Conservation (phyloP, 2,113 vertebrate genomes). For the Oreotragus oreotragus region DNA sequence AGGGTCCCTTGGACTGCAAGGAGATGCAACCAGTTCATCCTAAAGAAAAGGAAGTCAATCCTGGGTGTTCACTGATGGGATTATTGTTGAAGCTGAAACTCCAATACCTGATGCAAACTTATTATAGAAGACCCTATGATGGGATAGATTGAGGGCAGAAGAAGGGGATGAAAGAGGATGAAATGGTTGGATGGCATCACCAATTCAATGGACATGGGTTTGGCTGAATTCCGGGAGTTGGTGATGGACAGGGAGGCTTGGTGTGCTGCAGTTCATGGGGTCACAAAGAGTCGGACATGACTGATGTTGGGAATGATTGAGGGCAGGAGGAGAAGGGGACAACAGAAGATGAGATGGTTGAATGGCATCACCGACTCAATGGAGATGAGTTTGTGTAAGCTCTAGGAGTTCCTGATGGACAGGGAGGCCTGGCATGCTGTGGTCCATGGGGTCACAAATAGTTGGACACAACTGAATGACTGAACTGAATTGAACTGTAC, state of each 20-base stretch:
- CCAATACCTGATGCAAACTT: neutral
- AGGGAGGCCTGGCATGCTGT: fast-evolving
- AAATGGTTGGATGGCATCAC: neutral
- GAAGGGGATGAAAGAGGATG: neutral
- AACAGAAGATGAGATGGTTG: neutral
- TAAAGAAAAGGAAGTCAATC: neutral
- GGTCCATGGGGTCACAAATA: neutral
- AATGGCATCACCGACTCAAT: neutral
- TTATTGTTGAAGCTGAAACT: neutral
- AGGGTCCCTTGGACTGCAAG: neutral
- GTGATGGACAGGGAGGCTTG: neutral
- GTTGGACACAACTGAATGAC: neutral
- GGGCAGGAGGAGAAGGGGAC: neutral
- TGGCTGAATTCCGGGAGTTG: neutral
- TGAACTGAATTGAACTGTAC: neutral
- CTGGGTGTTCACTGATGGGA: neutral
- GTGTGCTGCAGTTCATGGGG: neutral
- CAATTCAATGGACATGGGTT: neutral
- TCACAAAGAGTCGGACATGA: fast-evolving
- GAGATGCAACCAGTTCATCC: neutral
- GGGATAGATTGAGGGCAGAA: neutral
- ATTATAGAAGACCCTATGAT: neutral
- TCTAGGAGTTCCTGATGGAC: neutral
- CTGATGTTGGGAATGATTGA: neutral
- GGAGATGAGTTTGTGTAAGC: neutral